These are phyloP conservation scores for Drosophila sproati DNA, from an alignment of 1,140 invertebrate species.

Conservation along the genomic window DNA sequence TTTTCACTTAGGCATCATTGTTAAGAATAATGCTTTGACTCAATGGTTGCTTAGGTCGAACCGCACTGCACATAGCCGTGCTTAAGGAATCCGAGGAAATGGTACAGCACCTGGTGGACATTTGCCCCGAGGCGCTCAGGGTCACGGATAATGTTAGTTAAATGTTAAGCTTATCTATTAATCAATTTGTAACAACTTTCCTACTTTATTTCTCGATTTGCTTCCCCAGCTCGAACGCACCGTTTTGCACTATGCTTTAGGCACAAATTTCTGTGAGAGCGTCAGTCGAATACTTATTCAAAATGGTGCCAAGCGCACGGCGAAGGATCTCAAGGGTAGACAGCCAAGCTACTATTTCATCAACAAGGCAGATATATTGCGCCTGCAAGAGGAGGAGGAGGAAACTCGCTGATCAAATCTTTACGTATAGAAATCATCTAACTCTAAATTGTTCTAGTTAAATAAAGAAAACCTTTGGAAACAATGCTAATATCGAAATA, in stretches of 20 bases:
- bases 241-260: slow-evolving; percentile 95
- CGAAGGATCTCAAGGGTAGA: slow-evolving; percentile 94
- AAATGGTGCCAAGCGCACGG: slow-evolving; percentile 91
- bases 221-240: slow-evolving; percentile 91
- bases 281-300: slow-evolving; percentile 92
- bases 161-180: background rate
- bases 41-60: slow-evolving; percentile 84
- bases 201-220: background rate
- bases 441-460: slow-evolving; percentile 63
- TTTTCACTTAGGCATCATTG: background rate
- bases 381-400: slow-evolving; percentile 93
- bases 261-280: slow-evolving; percentile 92
- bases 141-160: slow-evolving; percentile 93
- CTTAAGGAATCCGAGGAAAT: slow-evolving; percentile 92
- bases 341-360: slow-evolving; percentile 97
- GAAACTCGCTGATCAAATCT: slow-evolving; percentile 68
- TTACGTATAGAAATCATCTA: slow-evolving; percentile 28
- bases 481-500: background rate
- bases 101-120: slow-evolving; percentile 89
- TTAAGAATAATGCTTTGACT: background rate
- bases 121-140: slow-evolving; percentile 89
- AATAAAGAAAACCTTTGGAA: slow-evolving; percentile 47
- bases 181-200: background rate
- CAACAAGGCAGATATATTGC: slow-evolving; percentile 94
- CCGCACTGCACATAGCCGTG: slow-evolving; percentile 92